A percentile compares a stretch with the other conserved stretches of the same genome.
Evolutionary conservation across 2,888 invertebrate species (phyloP).

Genomic region (Macropis europaea): DNA sequence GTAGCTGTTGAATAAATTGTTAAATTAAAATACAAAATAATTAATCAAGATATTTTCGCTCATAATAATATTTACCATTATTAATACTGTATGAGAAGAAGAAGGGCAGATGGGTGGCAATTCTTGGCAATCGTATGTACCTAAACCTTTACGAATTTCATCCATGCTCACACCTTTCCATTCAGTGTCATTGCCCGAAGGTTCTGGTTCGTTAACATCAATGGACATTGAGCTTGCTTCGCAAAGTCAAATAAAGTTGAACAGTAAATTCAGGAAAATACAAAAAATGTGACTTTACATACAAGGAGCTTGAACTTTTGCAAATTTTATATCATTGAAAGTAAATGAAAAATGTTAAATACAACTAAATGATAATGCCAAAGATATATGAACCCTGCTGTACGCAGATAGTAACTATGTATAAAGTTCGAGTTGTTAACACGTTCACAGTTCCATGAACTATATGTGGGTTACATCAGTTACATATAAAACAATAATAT

Average conservation of each 20-base stretch:
- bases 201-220: conserved; percentile 66
- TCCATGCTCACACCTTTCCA: conserved; percentile 80
- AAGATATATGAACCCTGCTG: too few relatives aligned
- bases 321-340: not conserved
- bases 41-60: not conserved
- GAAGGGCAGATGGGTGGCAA: conserved; percentile 83
- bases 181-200: conserved; percentile 65
- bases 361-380: too few relatives aligned
- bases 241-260: conserved; percentile 16
- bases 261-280: not conserved
- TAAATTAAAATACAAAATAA: not conserved
- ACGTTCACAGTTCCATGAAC: too few relatives aligned
- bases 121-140: conserved; percentile 79
- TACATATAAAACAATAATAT: too few relatives aligned
- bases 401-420: too few relatives aligned
- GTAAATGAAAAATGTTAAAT: not conserved
- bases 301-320: not conserved
- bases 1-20: conserved; percentile 79
- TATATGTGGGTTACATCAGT: too few relatives aligned
- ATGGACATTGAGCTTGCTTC: conserved; percentile 61
- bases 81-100: conserved; percentile 85
- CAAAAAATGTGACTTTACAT: not conserved
- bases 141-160: conserved; percentile 79
- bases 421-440: too few relatives aligned
- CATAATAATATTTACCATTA: conserved; percentile 75